Evolutionary conservation across 2,888 invertebrate species (phyloP), one percentile per base, ranked within the genome.

Genomic region (Lithophane socia): DNA sequence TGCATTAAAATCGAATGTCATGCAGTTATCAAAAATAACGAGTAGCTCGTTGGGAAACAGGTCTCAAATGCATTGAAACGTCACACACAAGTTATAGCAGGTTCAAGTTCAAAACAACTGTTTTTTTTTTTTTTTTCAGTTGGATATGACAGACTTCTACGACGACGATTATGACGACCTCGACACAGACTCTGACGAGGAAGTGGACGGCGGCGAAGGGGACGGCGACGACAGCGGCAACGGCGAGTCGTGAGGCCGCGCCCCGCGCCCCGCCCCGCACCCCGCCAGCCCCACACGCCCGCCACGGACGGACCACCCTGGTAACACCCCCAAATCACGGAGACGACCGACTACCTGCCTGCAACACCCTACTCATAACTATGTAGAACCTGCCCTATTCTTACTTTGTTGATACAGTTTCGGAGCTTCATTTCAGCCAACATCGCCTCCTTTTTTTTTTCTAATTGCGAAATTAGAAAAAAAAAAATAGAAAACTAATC

Each of bases 101-200:
- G 49, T 67, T 63, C 56, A 63, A 71, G 29, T 73, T 73, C 16
- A 56, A 56, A 61, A 37, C 54, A n/a, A 65, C 47, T 29, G n/a
- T n/a, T 64, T 80, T 12, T 18, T 52, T n/a, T 52, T n/a, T 72
- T 77, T 69, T 72, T 74, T 74, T 92, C 97, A 97, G 94, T 96
- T 98, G 88, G 99, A 99, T 94, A 98, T 99, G 98, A 98, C 99
- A 87, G 99, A 99, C 94, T 99, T 99, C 96, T 99, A 99, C 97
- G 99, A 99, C 92, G 99, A 99, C 93, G 99, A 99, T 93, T 99
- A 99, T 93, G 99, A 99, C 92, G 99, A 99, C 93, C 97, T 99
- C 85, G 98, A 98, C 90, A 97, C 98, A 3, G 98, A 98, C 91
- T 97, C 95, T 0, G 96, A 96, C 82, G 95, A 97, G 92, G 97